Evolutionary conservation across 2,113 vertebrate genomes (phyloP).

Genomic region (Prunella fulvescens): DNA sequence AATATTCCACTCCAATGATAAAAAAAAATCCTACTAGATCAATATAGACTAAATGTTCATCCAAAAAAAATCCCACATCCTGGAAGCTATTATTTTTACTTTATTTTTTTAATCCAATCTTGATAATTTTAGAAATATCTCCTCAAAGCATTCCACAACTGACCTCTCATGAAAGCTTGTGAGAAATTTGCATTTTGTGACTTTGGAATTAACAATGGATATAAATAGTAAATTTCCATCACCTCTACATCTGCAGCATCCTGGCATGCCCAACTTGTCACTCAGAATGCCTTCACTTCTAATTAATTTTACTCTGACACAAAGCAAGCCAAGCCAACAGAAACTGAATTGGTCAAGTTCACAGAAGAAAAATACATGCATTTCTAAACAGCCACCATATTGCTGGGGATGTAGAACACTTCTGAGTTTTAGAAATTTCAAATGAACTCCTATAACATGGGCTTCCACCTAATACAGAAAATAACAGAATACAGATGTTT

Average conservation of each 20-base stretch:
- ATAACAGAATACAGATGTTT: background rate
- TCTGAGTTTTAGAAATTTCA: background rate
- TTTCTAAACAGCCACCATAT: background rate
- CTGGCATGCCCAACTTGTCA: background rate
- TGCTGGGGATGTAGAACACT: background rate
- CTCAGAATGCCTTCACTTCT: background rate
- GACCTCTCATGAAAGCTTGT: background rate
- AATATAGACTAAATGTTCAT: background rate
- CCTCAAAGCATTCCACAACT: background rate
- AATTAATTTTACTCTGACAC: background rate
- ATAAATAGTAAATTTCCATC: background rate
- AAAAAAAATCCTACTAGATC: background rate
- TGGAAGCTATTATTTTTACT: background rate
- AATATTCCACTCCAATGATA: background rate
- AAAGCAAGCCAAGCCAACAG: background rate
- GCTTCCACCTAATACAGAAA: background rate
- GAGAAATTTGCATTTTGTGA: background rate
- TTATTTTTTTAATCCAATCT: background rate
- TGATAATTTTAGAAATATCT: background rate
- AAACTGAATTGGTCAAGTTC: background rate
- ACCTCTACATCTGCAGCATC: background rate
- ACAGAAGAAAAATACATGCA: background rate
- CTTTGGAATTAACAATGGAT: background rate
- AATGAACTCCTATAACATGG: background rate
- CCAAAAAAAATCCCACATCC: background rate